phyloP scores from a whole-genome alignment of 2,888 invertebrate genomes.

The Alcis repandata region DNA sequence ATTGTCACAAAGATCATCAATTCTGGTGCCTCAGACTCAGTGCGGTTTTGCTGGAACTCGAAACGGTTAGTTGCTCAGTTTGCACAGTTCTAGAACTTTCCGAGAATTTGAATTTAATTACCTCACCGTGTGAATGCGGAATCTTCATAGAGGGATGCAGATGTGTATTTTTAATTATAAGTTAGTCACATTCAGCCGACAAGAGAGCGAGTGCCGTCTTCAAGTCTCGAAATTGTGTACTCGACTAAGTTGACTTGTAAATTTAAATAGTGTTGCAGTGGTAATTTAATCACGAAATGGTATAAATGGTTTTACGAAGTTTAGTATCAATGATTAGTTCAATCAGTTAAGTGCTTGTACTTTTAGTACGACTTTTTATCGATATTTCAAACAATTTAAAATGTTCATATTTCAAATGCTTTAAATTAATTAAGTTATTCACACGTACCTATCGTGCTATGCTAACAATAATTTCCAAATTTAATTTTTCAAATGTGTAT shows the following conservation, averaged over 20 bases:
- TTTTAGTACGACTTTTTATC: no score
- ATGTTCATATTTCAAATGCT: no score
- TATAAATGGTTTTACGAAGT: background rate
- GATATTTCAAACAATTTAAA: no score
- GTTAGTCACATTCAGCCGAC: slow-evolving; percentile 12
- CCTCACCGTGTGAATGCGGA: slow-evolving; percentile 11
- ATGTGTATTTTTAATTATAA: slow-evolving; percentile 22
- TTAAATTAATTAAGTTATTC: no score
- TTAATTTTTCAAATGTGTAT: background rate
- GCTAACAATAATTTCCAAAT: background rate
- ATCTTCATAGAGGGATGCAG: slow-evolving; percentile 12
- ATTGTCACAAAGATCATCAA: slow-evolving; percentile 52
- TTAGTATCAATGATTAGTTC: no score
- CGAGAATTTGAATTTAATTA: slow-evolving; percentile 20
- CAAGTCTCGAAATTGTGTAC: background rate
- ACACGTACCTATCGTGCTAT: no score
- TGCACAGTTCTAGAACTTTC: slow-evolving; percentile 15
- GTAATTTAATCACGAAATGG: background rate
- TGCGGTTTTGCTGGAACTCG: slow-evolving; percentile 25
- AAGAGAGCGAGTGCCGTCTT: background rate
- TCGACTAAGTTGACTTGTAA: background rate
- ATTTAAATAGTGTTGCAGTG: background rate
- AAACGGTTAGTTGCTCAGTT: slow-evolving; percentile 5
- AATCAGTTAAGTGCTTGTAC: no score
- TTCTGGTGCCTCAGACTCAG: slow-evolving; percentile 42